These are phyloP conservation scores for Drosophila jambulina DNA, from an alignment of 1,140 invertebrate genomes.

Conservation along the genomic window DNA sequence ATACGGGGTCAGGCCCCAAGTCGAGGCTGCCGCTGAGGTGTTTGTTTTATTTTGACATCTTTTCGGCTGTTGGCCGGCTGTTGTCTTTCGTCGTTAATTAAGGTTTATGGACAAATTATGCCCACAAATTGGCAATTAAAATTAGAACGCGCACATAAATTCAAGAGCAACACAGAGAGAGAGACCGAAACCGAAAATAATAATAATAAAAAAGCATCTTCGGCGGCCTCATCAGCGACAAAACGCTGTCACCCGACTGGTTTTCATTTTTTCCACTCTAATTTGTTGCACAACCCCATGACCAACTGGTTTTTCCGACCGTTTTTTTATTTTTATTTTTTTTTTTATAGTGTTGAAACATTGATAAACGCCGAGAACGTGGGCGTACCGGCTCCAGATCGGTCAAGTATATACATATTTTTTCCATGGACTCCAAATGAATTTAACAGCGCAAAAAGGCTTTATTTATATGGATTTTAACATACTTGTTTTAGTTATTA, in stretches of 20 bases:
- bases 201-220: slow-evolving; percentile 35
- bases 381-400: slow-evolving; percentile 41
- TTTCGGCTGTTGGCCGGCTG: slow-evolving; percentile 58
- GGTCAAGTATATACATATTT: slow-evolving; percentile 9
- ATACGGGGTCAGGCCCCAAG: slow-evolving; percentile 27
- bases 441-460: neutral
- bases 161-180: slow-evolving; percentile 47
- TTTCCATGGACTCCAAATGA: too few relatives aligned
- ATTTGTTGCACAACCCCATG: slow-evolving; percentile 48
- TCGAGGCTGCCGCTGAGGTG: slow-evolving; percentile 53
- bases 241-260: slow-evolving; percentile 76
- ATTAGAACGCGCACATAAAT: slow-evolving; percentile 82
- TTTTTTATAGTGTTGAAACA: slow-evolving; percentile 31
- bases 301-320: slow-evolving; percentile 37
- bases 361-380: slow-evolving; percentile 40
- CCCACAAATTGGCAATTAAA: slow-evolving; percentile 84
- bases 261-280: slow-evolving; percentile 34
- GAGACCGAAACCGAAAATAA: slow-evolving; percentile 26
- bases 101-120: slow-evolving; percentile 83
- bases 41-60: slow-evolving; percentile 84
- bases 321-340: neutral
- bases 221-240: slow-evolving; percentile 45
- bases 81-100: slow-evolving; percentile 82
- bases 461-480: neutral
- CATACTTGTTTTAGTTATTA: neutral